Conservation (phyloP, 1,140 invertebrate species). For the Drosophila cardini region DNA sequence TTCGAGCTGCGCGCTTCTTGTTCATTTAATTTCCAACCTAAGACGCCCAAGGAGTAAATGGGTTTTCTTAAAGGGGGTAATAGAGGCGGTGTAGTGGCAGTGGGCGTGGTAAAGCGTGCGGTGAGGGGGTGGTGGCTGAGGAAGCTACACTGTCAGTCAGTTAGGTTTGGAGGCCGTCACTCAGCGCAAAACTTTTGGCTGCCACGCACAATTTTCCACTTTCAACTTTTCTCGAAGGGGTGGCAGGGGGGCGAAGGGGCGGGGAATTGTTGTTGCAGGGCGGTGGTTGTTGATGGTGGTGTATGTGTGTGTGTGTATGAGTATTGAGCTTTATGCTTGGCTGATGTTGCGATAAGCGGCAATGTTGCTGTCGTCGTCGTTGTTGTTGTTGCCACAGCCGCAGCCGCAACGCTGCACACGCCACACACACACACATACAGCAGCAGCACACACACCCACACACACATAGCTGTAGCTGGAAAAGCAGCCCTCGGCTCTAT, state of each 20-base stretch:
- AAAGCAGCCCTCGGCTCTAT: constrained; percentile 43
- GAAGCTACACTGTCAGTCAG: constrained; percentile 35
- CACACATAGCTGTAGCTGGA: constrained; percentile 16
- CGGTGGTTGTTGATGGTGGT: constrained; percentile 36
- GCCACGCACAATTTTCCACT: constrained; percentile 82
- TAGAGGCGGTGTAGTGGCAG: neutral
- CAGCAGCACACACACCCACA: constrained; percentile 1
- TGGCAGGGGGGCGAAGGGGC: neutral
- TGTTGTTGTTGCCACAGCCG: constrained; percentile 52
- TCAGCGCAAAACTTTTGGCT: constrained; percentile 73
- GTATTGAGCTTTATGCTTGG: constrained; percentile 79
- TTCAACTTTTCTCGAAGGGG: constrained; percentile 62
- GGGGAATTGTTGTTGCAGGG: constrained; percentile 32
- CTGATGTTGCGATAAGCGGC: constrained; percentile 80
- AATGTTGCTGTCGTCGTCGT: constrained; percentile 49
- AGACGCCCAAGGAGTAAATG: constrained; percentile 55
- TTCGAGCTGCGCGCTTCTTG: constrained; percentile 54
- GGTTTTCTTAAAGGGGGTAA: constrained; percentile 18
- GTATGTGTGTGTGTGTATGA: constrained; percentile 20
- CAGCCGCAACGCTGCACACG: constrained; percentile 75
- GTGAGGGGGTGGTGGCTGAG: constrained; percentile 16
- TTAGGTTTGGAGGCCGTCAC: constrained; percentile 52
- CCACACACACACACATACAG: constrained; percentile 36
- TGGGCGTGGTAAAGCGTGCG: neutral
- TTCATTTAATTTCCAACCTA: constrained; percentile 74